These are phyloP conservation scores for Planococcus citri DNA, from an alignment of 1,140 invertebrate species.

Conservation along the genomic window DNA sequence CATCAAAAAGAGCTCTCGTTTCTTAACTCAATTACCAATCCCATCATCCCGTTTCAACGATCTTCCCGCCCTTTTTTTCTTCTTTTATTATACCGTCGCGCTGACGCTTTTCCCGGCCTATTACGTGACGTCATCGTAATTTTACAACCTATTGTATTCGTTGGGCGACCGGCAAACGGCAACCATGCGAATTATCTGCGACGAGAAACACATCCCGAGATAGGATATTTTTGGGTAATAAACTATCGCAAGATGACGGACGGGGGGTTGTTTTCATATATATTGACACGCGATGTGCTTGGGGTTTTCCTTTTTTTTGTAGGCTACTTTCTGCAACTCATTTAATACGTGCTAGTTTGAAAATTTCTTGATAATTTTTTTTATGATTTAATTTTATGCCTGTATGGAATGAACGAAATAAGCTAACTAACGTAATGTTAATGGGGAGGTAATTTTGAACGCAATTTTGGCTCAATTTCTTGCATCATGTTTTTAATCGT, in stretches of 20 bases:
- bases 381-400: too few species aligned
- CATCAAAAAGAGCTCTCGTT: conserved; percentile 18
- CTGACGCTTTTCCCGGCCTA: neutral
- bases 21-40: conserved; percentile 20
- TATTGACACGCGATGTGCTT: too few species aligned
- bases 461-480: neutral
- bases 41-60: conserved; percentile 17
- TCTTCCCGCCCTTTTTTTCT: conserved; percentile 13
- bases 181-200: neutral
- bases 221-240: neutral
- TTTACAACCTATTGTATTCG: conserved; percentile 17
- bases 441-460: neutral
- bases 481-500: too few species aligned
- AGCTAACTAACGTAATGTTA: neutral
- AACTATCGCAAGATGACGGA: too few species aligned
- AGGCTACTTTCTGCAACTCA: too few species aligned
- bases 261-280: too few species aligned
- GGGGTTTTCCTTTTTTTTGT: too few species aligned
- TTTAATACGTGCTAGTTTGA: too few species aligned
- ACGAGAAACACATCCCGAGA: neutral
- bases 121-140: conserved; percentile 16
- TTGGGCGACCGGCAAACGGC: neutral
- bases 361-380: too few species aligned
- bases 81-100: neutral
- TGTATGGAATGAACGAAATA: too few species aligned